Evolutionary conservation across 2,888 invertebrate species (phyloP).

Genomic region (Pecten maximus): DNA sequence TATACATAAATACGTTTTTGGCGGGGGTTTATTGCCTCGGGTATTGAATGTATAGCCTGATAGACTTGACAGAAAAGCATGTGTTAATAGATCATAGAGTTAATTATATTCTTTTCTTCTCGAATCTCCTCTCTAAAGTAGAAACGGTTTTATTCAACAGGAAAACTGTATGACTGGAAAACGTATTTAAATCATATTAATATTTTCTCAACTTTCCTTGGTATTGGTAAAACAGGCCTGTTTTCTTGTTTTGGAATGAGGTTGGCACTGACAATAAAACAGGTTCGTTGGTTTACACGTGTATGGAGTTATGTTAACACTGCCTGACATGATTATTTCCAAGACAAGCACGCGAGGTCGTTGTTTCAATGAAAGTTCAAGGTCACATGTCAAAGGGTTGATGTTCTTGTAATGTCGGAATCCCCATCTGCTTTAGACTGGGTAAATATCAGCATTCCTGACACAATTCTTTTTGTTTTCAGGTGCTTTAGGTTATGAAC

Average conservation of each 20-base stretch:
- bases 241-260: neutral
- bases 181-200: no score
- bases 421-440: neutral
- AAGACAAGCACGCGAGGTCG: neutral
- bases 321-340: neutral
- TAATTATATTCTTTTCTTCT: neutral
- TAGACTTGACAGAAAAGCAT: neutral
- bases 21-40: neutral
- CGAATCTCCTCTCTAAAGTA: neutral
- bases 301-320: neutral
- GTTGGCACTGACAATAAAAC: neutral
- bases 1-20: neutral
- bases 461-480: neutral
- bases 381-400: neutral
- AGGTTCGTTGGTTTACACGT: neutral
- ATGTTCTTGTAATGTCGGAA: neutral
- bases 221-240: no score
- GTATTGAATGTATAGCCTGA: neutral
- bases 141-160: no score
- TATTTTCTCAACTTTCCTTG: no score
- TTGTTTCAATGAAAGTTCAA: slow-evolving; percentile 9
- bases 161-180: no score
- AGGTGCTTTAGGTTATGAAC: neutral
- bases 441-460: neutral
- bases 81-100: neutral